Conservation (phyloP, 2,113 vertebrate genomes). For the Cyphomyrus discorhynchus region DNA sequence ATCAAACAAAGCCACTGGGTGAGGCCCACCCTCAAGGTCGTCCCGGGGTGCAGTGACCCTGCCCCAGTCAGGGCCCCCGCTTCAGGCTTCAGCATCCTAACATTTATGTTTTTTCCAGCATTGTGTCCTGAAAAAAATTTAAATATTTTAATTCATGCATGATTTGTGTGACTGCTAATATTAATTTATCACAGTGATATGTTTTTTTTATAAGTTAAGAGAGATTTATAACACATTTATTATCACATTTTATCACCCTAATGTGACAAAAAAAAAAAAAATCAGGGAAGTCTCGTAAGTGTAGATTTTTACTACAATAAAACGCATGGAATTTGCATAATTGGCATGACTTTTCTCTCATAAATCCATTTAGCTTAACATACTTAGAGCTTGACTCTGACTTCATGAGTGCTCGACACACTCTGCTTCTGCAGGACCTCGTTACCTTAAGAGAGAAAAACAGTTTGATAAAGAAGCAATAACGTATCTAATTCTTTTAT, state of each 20-base stretch:
- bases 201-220: not conserved
- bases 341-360: not conserved
- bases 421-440: not conserved
- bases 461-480: not conserved
- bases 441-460: constrained; percentile 23
- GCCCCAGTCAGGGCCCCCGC: not conserved
- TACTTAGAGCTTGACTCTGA: constrained; percentile 22
- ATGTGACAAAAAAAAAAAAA: not conserved
- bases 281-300: not conserved
- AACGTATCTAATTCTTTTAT: not conserved
- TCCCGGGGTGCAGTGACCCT: not conserved
- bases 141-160: not conserved
- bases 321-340: not conserved
- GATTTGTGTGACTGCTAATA: not conserved
- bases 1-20: not conserved
- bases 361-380: not conserved
- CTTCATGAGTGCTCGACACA: constrained; percentile 1
- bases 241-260: not conserved
- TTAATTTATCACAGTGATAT: not conserved
- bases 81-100: not conserved
- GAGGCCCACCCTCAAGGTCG: not conserved
- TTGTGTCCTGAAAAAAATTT: not conserved
- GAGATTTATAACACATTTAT: not conserved
- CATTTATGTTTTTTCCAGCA: not conserved
- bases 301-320: not conserved